Evolutionary conservation across 1,140 invertebrate genomes (phyloP).

Genomic region (Drosophila rhopaloa): DNA sequence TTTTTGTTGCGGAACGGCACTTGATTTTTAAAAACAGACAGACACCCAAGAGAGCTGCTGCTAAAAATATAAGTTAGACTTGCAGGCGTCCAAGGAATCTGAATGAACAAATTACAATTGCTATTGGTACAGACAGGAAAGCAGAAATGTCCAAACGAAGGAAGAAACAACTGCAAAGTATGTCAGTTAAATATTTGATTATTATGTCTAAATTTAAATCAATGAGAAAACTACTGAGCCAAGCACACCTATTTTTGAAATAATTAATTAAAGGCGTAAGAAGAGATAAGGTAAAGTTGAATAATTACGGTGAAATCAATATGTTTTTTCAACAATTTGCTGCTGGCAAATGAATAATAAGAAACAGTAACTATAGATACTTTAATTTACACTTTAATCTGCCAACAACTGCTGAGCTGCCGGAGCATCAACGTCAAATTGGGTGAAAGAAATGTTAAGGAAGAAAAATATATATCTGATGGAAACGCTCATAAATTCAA

Average conservation of each 20-base stretch:
- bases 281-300: neutral
- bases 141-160: constrained; percentile 9
- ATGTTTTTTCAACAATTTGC: neutral
- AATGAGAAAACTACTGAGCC: neutral
- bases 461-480: neutral
- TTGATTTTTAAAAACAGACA: constrained; percentile 66
- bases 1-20: constrained; percentile 51
- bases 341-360: too few species aligned
- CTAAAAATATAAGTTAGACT: constrained; percentile 36
- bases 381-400: too few species aligned
- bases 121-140: constrained; percentile 22
- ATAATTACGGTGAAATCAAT: neutral
- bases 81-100: constrained; percentile 5
- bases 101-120: constrained; percentile 31
- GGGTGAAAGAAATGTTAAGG: too few species aligned
- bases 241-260: neutral
- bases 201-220: constrained; percentile 4
- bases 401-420: neutral
- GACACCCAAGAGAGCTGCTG: constrained; percentile 16
- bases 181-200: constrained; percentile 29
- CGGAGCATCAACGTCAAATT: neutral
- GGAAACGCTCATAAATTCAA: neutral
- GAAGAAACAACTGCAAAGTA: neutral
- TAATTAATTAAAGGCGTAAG: neutral
- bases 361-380: too few species aligned